A percentile compares a stretch with the other conserved stretches of the same genome.
Evolutionary conservation across 2,797 vertebrate genomes (phyloP).

Genomic region (Linurgus olivaceus): DNA sequence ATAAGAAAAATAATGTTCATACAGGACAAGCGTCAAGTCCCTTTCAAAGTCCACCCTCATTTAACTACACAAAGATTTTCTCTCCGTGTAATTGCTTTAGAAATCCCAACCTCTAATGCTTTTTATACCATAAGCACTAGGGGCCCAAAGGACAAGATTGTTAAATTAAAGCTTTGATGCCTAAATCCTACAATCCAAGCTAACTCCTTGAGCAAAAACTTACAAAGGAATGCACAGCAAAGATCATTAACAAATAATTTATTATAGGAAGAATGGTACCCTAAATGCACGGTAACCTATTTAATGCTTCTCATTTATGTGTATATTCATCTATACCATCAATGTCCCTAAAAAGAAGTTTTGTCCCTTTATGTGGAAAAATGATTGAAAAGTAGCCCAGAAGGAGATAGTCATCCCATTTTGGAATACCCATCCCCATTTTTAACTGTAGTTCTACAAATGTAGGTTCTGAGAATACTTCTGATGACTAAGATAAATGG

Average conservation of each 20-base stretch:
- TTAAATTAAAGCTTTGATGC: not conserved
- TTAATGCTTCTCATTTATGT: not conserved
- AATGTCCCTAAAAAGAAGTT: not conserved
- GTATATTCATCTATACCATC: not conserved
- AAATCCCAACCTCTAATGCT: not conserved
- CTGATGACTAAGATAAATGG: not conserved
- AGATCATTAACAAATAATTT: not conserved
- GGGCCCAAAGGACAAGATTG: not conserved
- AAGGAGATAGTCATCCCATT: not conserved
- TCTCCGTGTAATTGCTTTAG: not conserved
- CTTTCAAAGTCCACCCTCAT: not conserved
- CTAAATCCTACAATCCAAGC: not conserved
- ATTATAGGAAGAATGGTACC: not conserved
- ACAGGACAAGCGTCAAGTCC: not conserved
- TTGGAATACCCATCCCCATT: not conserved
- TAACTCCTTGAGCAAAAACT: not conserved
- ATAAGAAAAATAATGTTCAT: not conserved
- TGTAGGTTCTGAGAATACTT: not conserved
- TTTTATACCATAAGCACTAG: not conserved
- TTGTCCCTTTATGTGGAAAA: not conserved
- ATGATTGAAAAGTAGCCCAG: not conserved
- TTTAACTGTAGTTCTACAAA: not conserved
- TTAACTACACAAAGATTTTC: not conserved
- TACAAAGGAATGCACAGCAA: not conserved
- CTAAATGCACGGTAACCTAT: not conserved